A percentile compares a stretch with the other conserved stretches of the same genome.
phyloP scores from a whole-genome alignment of 2,888 invertebrate species.

The Aplocera efformata region DNA sequence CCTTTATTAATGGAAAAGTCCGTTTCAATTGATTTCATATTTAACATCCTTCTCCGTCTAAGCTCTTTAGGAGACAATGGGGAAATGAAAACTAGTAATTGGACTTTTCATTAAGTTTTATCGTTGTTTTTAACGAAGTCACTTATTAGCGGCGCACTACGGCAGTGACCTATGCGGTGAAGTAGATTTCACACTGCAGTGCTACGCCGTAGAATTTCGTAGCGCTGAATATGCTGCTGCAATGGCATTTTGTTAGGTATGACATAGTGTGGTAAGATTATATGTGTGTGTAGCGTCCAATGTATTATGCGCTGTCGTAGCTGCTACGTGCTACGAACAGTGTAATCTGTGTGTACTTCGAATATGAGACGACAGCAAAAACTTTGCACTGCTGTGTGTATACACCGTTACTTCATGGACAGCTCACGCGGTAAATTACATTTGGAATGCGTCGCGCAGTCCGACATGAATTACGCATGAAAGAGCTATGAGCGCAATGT shows the following conservation, averaged over 20 bases:
- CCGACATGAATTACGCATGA: constrained; percentile 70
- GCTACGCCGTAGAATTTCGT: constrained; percentile 26
- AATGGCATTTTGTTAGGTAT: no score
- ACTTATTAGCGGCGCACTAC: constrained; percentile 21
- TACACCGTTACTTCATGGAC: constrained; percentile 33
- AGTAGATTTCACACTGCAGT: constrained; percentile 10
- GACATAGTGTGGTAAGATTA: no score
- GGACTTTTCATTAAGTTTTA: constrained; percentile 21
- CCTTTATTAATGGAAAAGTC: constrained; percentile 71
- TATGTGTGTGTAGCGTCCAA: no score
- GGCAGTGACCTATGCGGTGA: constrained; percentile 1
- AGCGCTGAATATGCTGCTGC: not conserved
- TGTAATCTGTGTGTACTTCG: not conserved
- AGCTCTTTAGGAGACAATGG: constrained; percentile 25
- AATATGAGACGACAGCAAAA: constrained; percentile 1
- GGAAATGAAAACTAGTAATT: constrained; percentile 23
- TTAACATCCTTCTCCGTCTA: constrained; percentile 47
- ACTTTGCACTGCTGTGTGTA: constrained; percentile 4
- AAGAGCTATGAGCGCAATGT: constrained; percentile 57
- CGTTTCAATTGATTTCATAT: constrained; percentile 70
- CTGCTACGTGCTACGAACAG: constrained; percentile 10
- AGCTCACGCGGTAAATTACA: constrained; percentile 60
- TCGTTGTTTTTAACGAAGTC: constrained; percentile 18
- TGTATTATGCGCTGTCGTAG: no score
- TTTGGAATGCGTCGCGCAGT: constrained; percentile 64